Conservation (phyloP, 2,888 invertebrate species). For the Lamproptera curius region DNA sequence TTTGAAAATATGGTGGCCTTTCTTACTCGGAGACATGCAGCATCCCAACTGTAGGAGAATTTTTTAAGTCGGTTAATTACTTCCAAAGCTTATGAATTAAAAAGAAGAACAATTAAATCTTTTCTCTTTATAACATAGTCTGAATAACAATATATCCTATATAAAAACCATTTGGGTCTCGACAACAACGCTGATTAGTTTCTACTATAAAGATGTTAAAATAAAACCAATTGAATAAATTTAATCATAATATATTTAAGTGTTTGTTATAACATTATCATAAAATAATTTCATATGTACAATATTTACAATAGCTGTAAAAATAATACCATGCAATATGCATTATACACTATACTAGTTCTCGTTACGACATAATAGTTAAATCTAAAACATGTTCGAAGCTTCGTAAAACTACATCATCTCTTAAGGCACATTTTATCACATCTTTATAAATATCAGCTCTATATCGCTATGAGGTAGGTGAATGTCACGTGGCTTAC, state of each 20-base stretch:
- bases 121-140: too few species aligned
- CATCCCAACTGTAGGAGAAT: too few species aligned
- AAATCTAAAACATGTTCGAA: neutral
- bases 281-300: constrained; percentile 17
- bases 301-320: constrained; percentile 18
- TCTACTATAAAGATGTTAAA: constrained; percentile 6
- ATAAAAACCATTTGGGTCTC: too few species aligned
- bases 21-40: too few species aligned
- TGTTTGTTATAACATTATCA: constrained; percentile 7
- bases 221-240: constrained; percentile 7
- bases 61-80: too few species aligned
- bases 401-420: constrained; percentile 4
- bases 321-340: constrained; percentile 8
- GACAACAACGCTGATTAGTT: too few species aligned
- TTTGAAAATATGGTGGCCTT: too few species aligned
- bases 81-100: too few species aligned
- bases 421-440: constrained; percentile 59
- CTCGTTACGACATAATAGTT: constrained; percentile 14
- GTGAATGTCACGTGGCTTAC: constrained; percentile 9
- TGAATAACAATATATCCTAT: too few species aligned
- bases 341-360: constrained; percentile 3
- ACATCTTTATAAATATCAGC: constrained; percentile 37
- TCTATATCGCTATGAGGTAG: constrained; percentile 20
- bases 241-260: constrained; percentile 12
- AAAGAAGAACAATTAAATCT: too few species aligned